Evolutionary conservation across 2,113 vertebrate species (phyloP).

Genomic region (Gobio gobio): DNA sequence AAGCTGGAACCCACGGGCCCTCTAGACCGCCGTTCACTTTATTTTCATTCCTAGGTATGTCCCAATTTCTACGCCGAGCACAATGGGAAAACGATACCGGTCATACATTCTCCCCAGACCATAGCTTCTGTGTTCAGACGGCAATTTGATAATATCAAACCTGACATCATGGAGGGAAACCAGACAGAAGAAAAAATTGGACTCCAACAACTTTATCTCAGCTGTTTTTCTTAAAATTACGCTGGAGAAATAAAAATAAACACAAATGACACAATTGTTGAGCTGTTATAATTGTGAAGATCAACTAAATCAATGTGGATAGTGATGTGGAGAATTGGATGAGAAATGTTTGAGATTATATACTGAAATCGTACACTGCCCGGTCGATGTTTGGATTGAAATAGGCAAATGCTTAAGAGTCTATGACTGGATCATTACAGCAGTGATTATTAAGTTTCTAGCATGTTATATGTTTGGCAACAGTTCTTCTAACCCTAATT

Average conservation of each 20-base stretch:
- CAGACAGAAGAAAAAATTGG: background rate
- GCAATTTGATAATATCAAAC: constrained; percentile 22
- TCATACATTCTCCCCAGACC: constrained; percentile 20
- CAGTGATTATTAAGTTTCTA: too few relatives aligned
- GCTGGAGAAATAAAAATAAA: background rate
- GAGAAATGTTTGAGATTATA: too few relatives aligned
- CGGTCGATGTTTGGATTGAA: too few relatives aligned
- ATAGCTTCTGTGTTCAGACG: constrained; percentile 5
- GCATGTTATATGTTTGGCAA: too few relatives aligned
- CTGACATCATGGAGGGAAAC: constrained; percentile 9
- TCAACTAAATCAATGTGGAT: too few relatives aligned
- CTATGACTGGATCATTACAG: too few relatives aligned
- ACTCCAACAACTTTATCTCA: background rate
- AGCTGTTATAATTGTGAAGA: background rate
- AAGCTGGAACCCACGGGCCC: constrained; percentile 48
- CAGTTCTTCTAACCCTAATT: too few relatives aligned
- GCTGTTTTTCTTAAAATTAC: background rate
- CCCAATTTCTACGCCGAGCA: background rate
- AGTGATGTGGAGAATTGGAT: too few relatives aligned
- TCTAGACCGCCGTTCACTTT: constrained; percentile 6
- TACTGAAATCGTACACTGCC: too few relatives aligned
- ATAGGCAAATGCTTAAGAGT: too few relatives aligned
- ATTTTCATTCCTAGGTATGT: constrained; percentile 20
- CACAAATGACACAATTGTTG: background rate
- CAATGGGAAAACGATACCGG: constrained; percentile 29